phyloP scores from a whole-genome alignment of 1,140 invertebrate species.

The Mylabris phalerata region DNA sequence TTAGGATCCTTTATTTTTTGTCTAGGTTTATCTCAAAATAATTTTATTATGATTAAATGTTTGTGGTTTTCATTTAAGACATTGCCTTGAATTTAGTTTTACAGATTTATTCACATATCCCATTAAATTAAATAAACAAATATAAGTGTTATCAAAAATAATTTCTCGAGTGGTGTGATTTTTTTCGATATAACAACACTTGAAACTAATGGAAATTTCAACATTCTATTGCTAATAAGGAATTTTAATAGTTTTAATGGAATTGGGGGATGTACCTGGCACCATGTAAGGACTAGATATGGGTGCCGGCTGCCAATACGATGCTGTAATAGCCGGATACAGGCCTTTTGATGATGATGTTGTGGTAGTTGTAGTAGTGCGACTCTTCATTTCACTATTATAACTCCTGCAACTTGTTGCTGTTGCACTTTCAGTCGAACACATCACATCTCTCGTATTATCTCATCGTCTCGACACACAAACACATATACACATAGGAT shows the following conservation, averaged over 20 bases:
- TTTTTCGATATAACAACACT: too few relatives aligned
- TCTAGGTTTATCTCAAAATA: too few relatives aligned
- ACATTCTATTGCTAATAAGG: too few relatives aligned
- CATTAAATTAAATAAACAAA: background rate
- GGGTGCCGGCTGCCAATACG: conserved; percentile 70
- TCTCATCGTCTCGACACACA: background rate
- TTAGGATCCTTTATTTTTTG: too few relatives aligned
- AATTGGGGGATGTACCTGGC: conserved; percentile 53
- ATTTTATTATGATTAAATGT: too few relatives aligned
- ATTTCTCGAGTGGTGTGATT: background rate
- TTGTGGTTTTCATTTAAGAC: too few relatives aligned
- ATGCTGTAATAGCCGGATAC: conserved; percentile 70
- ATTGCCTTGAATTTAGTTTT: too few relatives aligned
- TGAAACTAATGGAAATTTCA: too few relatives aligned
- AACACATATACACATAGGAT: too few relatives aligned
- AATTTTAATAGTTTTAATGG: too few relatives aligned
- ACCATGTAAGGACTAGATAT: conserved; percentile 67
- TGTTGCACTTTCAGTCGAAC: conserved; percentile 7
- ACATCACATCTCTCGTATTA: background rate
- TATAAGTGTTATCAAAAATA: background rate
- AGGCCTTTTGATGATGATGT: conserved; percentile 34
- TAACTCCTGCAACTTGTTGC: conserved; percentile 7
- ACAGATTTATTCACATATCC: background rate
- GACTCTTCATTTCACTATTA: conserved; percentile 13
- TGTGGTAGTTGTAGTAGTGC: conserved; percentile 1